Evolutionary conservation across 2,888 invertebrate genomes (phyloP), one percentile per base, ranked within the genome.

Genomic region (Ptychoptera contaminata): DNA sequence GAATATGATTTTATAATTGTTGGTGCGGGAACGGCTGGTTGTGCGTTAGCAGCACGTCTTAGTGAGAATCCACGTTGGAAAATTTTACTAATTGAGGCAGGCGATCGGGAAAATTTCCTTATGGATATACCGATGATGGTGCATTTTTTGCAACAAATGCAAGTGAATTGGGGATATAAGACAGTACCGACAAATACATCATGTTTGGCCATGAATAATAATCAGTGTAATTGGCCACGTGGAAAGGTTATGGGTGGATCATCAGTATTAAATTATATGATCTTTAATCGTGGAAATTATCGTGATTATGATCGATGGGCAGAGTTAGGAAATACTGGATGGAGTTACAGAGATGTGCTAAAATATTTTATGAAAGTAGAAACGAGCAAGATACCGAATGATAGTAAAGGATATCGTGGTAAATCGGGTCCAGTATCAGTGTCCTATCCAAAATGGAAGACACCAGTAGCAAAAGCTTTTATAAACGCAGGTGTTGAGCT

Each of bases 191-290:
- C 82, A 11, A 69, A 73, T 37, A 72, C 67, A 43, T 79, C 77
- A 51, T 85, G 85, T 55, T 69, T 79, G 16, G 85, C 83, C 7
- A 79, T 85, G 69, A 76, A 77, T 50, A 76, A 82, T 51, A 71
- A 73, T 50, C 77, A 77, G 48, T 84, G 85, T 58, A 76, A 80
- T 52, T 85, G 79, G 78, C 85, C 86, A 0, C 67, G 82, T 48
- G 88, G 87, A 3, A 85, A 82, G 60, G 82, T 83, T 0, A 71
- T 90, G 57, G 90, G 90, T 7, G 90, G 90, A 2, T 79, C 79
- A 8, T 82, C 82, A 49, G 77, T 82, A 1, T 66, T 87, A 9
- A 88, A 88, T 58, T 79, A 79, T 53, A 85, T 90, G 85, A 76
- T 82, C 54, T 84, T 82, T 54, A 81, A 80, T 0, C 66, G 83